These are phyloP conservation scores for Parotocinclus haroldoi DNA, from an alignment of 2,797 vertebrate species.

Conservation along the genomic window DNA sequence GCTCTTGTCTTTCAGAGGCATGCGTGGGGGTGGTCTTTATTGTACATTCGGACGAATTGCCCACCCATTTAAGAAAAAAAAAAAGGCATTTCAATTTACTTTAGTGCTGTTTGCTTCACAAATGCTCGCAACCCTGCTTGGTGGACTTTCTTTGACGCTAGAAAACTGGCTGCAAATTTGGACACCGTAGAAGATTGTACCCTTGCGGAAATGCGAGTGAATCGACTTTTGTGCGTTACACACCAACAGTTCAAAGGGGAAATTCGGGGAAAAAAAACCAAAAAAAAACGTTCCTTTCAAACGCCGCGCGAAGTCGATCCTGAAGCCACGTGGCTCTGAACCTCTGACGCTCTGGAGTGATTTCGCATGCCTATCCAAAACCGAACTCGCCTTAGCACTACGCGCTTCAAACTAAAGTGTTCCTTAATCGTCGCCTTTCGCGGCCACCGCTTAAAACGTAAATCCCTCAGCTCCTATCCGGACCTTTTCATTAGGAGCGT, in stretches of 20 bases:
- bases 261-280: no score
- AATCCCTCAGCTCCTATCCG: slow-evolving; percentile 28
- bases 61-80: slow-evolving; percentile 55
- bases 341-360: slow-evolving; percentile 61
- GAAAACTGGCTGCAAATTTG: slow-evolving; percentile 24
- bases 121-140: slow-evolving; percentile 67
- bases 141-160: slow-evolving; percentile 29
- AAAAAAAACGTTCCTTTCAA: slow-evolving; percentile 37
- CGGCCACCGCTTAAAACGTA: slow-evolving; percentile 43
- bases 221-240: slow-evolving; percentile 40
- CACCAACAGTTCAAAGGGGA: slow-evolving; percentile 32
- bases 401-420: slow-evolving; percentile 55
- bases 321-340: slow-evolving; percentile 76
- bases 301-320: slow-evolving; percentile 64
- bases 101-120: slow-evolving; percentile 72
- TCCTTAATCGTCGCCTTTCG: slow-evolving; percentile 46
- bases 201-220: no score
- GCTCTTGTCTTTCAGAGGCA: slow-evolving; percentile 68
- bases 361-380: slow-evolving; percentile 49
- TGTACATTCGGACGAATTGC: slow-evolving; percentile 75
- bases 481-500: slow-evolving; percentile 12
- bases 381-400: slow-evolving; percentile 43
- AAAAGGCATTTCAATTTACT: slow-evolving; percentile 73
- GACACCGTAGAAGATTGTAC: slow-evolving; percentile 2
- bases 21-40: slow-evolving; percentile 59